phyloP scores from a whole-genome alignment of 2,113 vertebrate genomes.

The Zapus hudsonius region DNA sequence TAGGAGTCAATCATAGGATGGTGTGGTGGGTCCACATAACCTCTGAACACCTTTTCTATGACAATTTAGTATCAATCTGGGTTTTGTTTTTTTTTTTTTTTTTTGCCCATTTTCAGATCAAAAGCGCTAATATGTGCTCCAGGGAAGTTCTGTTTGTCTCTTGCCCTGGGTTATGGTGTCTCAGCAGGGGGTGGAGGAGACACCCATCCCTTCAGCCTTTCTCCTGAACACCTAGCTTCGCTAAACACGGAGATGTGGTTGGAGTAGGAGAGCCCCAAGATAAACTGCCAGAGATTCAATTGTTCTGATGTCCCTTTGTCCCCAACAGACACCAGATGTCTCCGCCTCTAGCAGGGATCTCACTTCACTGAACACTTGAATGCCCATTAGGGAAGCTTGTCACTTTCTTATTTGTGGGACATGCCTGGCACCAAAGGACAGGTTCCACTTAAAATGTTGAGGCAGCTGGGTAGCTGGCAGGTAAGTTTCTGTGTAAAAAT shows the following conservation, averaged over 20 bases:
- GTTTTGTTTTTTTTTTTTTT: neutral
- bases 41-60: neutral
- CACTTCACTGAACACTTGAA: slow-evolving; percentile 3
- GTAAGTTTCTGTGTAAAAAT: slow-evolving; percentile 43
- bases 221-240: slow-evolving; percentile 62
- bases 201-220: slow-evolving; percentile 26
- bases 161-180: slow-evolving; percentile 60
- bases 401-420: slow-evolving; percentile 59
- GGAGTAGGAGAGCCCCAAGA: neutral
- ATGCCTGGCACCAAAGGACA: slow-evolving; percentile 55
- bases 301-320: slow-evolving; percentile 24
- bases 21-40: neutral
- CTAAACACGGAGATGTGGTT: slow-evolving; percentile 39
- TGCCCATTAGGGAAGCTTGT: slow-evolving; percentile 43
- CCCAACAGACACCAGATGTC: slow-evolving; percentile 2
- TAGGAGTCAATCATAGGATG: neutral
- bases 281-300: slow-evolving; percentile 59
- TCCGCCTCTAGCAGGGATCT: neutral
- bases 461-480: neutral
- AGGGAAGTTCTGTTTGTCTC: neutral
- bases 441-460: slow-evolving; percentile 69
- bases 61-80: neutral
- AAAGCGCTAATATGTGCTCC: neutral
- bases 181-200: slow-evolving; percentile 42
- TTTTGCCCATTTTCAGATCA: too few species aligned